A percentile compares a stretch with the other conserved stretches of the same genome.
phyloP scores from a whole-genome alignment of 2,797 vertebrate species.

The Taenioides sp. region DNA sequence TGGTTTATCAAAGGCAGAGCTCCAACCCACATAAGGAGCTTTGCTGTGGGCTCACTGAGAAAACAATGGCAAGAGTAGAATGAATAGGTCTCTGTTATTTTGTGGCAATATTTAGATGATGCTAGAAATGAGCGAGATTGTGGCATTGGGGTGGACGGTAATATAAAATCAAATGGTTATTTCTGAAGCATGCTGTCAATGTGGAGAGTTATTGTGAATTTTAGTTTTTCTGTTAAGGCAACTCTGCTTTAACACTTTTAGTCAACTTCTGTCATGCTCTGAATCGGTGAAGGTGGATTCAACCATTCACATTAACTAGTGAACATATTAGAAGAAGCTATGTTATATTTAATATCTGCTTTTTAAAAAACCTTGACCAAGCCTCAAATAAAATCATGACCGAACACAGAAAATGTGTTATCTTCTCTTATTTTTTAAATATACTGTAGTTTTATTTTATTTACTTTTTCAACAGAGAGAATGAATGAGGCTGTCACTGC shows the following conservation, averaged over 20 bases:
- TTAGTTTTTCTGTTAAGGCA: background rate
- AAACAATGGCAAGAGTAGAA: constrained; percentile 68
- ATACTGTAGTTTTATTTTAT: background rate
- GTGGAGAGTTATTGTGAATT: background rate
- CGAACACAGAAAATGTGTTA: background rate
- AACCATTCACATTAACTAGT: background rate
- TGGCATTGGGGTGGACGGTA: background rate
- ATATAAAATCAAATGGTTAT: background rate
- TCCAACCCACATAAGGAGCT: constrained; percentile 56
- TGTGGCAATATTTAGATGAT: constrained; percentile 51
- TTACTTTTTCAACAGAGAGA: constrained; percentile 6
- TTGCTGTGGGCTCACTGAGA: constrained; percentile 54
- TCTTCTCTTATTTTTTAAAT: background rate
- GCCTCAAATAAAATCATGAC: background rate
- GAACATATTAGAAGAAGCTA: background rate
- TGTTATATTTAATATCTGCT: background rate
- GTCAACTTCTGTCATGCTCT: background rate
- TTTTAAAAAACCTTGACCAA: no score
- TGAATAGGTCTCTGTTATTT: constrained; percentile 53
- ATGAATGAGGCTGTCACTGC: constrained; percentile 42
- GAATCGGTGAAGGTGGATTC: background rate
- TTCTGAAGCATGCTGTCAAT: no score
- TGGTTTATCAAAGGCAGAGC: constrained; percentile 52
- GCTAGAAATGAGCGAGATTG: constrained; percentile 28
- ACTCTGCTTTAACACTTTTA: background rate